Evolutionary conservation across 2,113 vertebrate species (phyloP).

Genomic region (Apus apus): DNA sequence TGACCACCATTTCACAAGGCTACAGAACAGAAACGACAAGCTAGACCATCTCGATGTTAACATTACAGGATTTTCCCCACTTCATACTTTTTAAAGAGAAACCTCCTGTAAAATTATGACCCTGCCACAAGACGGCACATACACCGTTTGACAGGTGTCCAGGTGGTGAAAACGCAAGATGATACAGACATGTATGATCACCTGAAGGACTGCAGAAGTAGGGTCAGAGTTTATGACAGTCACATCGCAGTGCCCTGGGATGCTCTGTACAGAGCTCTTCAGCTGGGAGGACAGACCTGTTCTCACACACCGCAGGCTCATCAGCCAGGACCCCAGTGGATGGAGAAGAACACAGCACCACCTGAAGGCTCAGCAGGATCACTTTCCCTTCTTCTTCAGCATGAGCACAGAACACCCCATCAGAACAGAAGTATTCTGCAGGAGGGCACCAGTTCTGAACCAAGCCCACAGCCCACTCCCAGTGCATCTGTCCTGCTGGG

Average conservation of each 20-base stretch:
- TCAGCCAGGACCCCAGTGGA: not conserved
- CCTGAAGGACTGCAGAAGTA: rapidly evolving
- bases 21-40: not conserved
- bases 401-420: not conserved
- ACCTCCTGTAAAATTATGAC: not conserved
- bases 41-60: not conserved
- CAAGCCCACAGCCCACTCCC: not conserved
- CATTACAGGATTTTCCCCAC: not conserved
- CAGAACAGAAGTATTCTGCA: not conserved
- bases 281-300: not conserved
- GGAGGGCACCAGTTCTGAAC: not conserved
- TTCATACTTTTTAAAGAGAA: not conserved
- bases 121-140: slow-evolving; percentile 12
- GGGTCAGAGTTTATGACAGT: not conserved
- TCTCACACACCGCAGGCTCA: not conserved
- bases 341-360: not conserved
- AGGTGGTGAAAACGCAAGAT: not conserved
- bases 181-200: not conserved
- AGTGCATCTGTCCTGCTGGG: rapidly evolving
- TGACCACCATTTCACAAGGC: not conserved
- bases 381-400: not conserved
- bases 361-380: not conserved
- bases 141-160: not conserved
- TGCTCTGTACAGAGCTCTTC: not conserved
- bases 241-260: not conserved